Percentiles rank a stretch among this genome's conserved stretches.
These are phyloP conservation scores for Gryon sp. DNA, from an alignment of 1,140 invertebrate species.

Conservation along the genomic window DNA sequence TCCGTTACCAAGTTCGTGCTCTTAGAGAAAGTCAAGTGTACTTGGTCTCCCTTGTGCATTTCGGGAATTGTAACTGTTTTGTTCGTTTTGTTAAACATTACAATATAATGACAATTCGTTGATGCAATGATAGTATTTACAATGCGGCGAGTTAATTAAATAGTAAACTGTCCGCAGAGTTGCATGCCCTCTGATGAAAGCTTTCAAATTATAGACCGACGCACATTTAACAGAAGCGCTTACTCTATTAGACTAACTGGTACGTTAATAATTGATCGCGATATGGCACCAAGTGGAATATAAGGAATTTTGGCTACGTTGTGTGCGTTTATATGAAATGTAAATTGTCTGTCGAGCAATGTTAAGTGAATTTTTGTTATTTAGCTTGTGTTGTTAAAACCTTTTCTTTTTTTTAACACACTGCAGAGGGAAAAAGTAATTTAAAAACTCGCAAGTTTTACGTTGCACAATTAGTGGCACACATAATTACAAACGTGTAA, in stretches of 20 bases:
- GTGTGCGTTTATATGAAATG: too few relatives aligned
- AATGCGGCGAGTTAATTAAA: slow-evolving; percentile 33
- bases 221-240: slow-evolving; percentile 31
- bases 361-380: slow-evolving; percentile 18
- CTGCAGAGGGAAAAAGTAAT: neutral
- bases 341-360: too few relatives aligned
- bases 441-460: slow-evolving; percentile 1
- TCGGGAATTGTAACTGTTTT: too few relatives aligned
- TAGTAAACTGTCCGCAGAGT: slow-evolving; percentile 39
- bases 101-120: too few relatives aligned
- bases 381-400: too few relatives aligned
- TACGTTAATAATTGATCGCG: slow-evolving; percentile 42
- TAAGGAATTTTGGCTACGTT: slow-evolving; percentile 28
- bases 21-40: too few relatives aligned
- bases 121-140: slow-evolving; percentile 31
- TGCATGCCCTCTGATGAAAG: slow-evolving; percentile 32
- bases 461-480: neutral
- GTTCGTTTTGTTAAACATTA: too few relatives aligned
- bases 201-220: slow-evolving; percentile 38
- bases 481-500: neutral
- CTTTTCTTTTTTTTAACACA: too few relatives aligned
- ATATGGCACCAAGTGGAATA: neutral
- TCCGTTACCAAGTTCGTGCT: too few relatives aligned
- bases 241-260: slow-evolving; percentile 38
- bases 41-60: too few relatives aligned